These are phyloP conservation scores for Spizella passerina DNA, from an alignment of 2,797 vertebrate genomes.

Conservation along the genomic window DNA sequence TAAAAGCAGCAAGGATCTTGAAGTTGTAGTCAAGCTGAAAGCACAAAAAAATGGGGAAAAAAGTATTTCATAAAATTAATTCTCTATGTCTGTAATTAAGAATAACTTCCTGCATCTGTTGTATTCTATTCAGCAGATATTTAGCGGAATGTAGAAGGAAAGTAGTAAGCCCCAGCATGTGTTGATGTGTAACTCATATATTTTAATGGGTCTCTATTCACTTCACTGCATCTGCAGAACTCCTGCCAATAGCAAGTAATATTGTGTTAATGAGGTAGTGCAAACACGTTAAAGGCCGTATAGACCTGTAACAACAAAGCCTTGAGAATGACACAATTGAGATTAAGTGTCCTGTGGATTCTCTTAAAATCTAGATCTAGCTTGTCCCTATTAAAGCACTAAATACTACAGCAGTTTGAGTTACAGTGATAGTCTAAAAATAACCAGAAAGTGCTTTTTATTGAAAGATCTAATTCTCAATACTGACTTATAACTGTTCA, in stretches of 20 bases:
- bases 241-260: neutral
- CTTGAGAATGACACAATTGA: neutral
- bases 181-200: neutral
- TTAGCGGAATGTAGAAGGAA: neutral
- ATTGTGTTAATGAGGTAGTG: neutral
- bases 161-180: neutral
- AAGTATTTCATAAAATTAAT: neutral
- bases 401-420: neutral
- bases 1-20: neutral
- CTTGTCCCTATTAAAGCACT: neutral
- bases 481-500: neutral
- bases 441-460: neutral
- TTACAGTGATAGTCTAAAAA: neutral
- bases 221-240: neutral
- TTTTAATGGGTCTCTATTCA: neutral
- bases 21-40: neutral
- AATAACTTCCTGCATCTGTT: neutral
- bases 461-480: neutral
- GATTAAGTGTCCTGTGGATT: neutral
- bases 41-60: neutral
- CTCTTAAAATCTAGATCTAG: neutral
- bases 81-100: neutral
- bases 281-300: neutral
- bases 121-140: neutral
- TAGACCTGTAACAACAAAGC: neutral